A percentile compares a stretch with the other conserved stretches of the same genome.
Evolutionary conservation across 2,888 invertebrate species (phyloP).

Genomic region (Laothoe populi): DNA sequence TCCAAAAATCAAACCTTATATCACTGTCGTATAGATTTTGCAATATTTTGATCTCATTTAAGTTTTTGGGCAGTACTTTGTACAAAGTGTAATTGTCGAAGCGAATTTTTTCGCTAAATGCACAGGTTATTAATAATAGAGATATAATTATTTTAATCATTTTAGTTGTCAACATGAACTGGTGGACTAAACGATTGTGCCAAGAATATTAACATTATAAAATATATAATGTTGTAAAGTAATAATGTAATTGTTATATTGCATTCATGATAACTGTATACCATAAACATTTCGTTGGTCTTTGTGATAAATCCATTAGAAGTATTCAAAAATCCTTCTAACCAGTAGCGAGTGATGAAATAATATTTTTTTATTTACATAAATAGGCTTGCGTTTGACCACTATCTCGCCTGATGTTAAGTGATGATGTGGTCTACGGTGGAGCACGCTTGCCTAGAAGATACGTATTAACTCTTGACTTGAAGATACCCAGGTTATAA

Average conservation of each 20-base stretch:
- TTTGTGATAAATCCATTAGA: neutral
- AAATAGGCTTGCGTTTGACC: too few species aligned
- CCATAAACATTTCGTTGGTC: neutral
- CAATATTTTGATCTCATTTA: slow-evolving; percentile 75
- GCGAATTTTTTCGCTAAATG: slow-evolving; percentile 52
- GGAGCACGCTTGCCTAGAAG: too few species aligned
- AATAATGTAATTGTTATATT: slow-evolving; percentile 30
- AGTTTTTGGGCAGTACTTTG: slow-evolving; percentile 77
- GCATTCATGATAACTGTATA: neutral
- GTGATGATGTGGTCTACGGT: too few species aligned
- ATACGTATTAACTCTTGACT: too few species aligned
- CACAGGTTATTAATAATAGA: slow-evolving; percentile 35
- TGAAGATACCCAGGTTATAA: too few species aligned
- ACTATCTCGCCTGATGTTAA: too few species aligned
- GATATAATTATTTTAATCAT: slow-evolving; percentile 39
- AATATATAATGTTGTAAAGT: slow-evolving; percentile 29
- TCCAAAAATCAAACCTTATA: slow-evolving; percentile 75
- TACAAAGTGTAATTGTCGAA: slow-evolving; percentile 80
- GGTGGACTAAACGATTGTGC: neutral
- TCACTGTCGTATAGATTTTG: slow-evolving; percentile 68
- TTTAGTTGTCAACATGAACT: neutral
- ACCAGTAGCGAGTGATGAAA: too few species aligned
- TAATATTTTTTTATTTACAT: too few species aligned
- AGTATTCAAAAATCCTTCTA: too few species aligned
- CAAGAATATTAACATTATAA: neutral